These are phyloP conservation scores for Palloptera scutellata DNA, from an alignment of 2,888 invertebrate species.

Conservation along the genomic window DNA sequence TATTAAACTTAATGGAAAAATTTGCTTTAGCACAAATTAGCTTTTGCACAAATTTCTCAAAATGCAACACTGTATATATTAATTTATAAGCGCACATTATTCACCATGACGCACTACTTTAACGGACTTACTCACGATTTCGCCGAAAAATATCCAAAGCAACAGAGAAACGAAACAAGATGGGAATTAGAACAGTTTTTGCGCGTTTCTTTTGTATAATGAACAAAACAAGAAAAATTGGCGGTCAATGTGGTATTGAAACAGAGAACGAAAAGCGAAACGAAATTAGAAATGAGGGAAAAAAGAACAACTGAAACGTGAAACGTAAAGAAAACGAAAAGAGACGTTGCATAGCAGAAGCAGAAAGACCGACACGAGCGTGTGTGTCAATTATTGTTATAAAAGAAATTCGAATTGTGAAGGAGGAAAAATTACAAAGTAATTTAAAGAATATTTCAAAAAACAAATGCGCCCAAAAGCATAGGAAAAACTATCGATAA, in stretches of 20 bases:
- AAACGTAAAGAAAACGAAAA: slow-evolving; percentile 15
- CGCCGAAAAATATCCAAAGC: too few relatives aligned
- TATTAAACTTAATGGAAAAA: too few relatives aligned
- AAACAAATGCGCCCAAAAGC: slow-evolving; percentile 8
- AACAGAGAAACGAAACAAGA: background rate
- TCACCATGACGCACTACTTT: too few relatives aligned
- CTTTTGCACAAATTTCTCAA: too few relatives aligned
- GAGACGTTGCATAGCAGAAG: slow-evolving; percentile 22
- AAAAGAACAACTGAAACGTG: background rate
- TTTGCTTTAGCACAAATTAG: too few relatives aligned
- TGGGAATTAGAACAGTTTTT: slow-evolving; percentile 17
- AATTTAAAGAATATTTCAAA: slow-evolving; percentile 1
- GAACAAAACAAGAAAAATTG: slow-evolving; percentile 11
- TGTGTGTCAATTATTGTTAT: slow-evolving; percentile 41
- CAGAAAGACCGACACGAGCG: slow-evolving; percentile 39
- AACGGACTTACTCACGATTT: too few relatives aligned
- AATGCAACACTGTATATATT: too few relatives aligned
- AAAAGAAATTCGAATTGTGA: slow-evolving; percentile 26
- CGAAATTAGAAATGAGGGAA: background rate
- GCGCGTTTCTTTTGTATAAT: slow-evolving; percentile 11
- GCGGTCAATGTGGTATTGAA: slow-evolving; percentile 1
- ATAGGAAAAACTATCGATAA: slow-evolving; percentile 9
- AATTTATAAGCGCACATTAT: too few relatives aligned
- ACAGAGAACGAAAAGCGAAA: background rate
- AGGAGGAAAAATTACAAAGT: slow-evolving; percentile 20